Conservation (phyloP, 2,888 invertebrate genomes). For the Phytoseiulus persimilis region DNA sequence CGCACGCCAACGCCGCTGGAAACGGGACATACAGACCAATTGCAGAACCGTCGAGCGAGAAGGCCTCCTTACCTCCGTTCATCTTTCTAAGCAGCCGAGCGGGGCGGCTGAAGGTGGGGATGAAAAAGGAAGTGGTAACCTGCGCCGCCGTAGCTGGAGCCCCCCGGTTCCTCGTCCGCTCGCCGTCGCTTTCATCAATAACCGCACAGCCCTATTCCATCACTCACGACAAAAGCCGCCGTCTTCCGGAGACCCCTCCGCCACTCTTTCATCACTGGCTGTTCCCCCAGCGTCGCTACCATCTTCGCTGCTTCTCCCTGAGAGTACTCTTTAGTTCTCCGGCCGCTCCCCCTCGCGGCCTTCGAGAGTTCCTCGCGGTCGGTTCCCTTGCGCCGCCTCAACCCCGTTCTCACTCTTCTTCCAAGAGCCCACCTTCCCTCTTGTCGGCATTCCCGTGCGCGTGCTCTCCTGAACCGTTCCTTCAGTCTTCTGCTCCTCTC, state of each 20-base stretch:
- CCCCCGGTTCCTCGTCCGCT: not conserved
- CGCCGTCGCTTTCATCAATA: not conserved
- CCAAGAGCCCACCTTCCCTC: not conserved
- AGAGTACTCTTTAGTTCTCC: not conserved
- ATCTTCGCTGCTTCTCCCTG: not conserved
- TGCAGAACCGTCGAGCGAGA: not conserved
- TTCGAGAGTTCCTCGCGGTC: not conserved
- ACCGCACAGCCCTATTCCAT: not conserved
- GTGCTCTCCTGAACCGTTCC: not conserved
- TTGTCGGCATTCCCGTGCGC: not conserved
- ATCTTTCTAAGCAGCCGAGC: not conserved
- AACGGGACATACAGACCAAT: not conserved
- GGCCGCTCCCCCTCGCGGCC: not conserved
- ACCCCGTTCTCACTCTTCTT: not conserved
- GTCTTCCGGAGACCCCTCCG: not conserved
- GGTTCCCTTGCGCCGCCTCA: not conserved
- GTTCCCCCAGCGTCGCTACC: not conserved
- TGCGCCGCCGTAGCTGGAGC: not conserved
- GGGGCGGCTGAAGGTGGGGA: not conserved
- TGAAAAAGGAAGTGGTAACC: not conserved
- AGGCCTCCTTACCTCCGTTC: not conserved
- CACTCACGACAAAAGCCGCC: not conserved
- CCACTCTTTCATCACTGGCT: not conserved
- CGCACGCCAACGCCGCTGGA: not conserved
- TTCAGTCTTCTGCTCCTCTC: not conserved